Base-by-base conservation (phyloP, 2,113 vertebrate species). In the Mus pahari region DNA sequence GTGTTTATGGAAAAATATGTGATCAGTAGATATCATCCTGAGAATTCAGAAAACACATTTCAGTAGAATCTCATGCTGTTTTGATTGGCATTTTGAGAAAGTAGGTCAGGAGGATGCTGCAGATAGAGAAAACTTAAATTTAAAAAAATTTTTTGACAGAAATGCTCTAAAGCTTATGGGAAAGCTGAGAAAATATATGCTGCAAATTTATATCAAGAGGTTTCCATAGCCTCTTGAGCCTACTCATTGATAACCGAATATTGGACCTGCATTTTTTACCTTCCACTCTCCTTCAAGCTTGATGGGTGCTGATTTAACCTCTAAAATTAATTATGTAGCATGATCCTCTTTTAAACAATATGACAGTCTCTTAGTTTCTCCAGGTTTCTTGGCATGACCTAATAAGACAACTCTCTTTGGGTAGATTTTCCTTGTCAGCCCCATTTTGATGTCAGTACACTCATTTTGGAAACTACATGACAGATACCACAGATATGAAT, bases 121-220 rank as follows among this genome's bases (percentile, higher is more conserved):
- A 75, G 20, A 92, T 26, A 74, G 0, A 53, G 48, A 0, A 75
- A 92, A 90, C 22, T 71, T 96, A 90, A 91, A 75, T 82, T 95
- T 95, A n/a, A 94, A 64, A 60, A 6, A 33, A 39, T 81, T 60
- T 82, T 95, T 86, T 92, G 17, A 92, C 66, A 90, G 79, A n/a
- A 53, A 31, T 77, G 17, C 36, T 92, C 50, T 64, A 55, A 36
- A 20, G 31, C 48, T 90, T 77, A 62, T 3, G 14, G 13, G 4
- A 90, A 74, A 62, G 17, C 78, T 82, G 22, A 64, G 42, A 36
- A 96, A 94, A 90, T 75, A 64, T 20, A 12, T 48, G 53, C 31
- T 45, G 0, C 39, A 7, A 42, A 92, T 87, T 82, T n/a, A 75
- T 36, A 77, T 70, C 31, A 75, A 45, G 26, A 58, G 12, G 9